Percentiles rank a stretch among this genome's conserved stretches.
Evolutionary conservation across 2,888 invertebrate species (phyloP).

Genomic region (Eudasyphora cyanicolor): DNA sequence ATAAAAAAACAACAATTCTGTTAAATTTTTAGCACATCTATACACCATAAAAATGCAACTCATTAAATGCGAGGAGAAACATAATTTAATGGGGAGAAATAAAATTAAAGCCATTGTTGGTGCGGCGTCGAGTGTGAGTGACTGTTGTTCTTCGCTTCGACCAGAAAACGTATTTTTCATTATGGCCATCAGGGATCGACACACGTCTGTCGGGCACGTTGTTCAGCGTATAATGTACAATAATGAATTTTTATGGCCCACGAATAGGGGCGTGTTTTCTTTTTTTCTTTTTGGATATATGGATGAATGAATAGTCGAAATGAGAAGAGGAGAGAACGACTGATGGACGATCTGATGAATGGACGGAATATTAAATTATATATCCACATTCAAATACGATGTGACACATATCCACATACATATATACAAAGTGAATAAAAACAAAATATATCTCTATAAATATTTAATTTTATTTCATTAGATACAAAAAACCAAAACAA

Average conservation of each 20-base stretch:
- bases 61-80: constrained; percentile 13
- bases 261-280: not conserved
- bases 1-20: constrained; percentile 1
- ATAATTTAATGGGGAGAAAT: constrained; percentile 16
- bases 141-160: constrained; percentile 1
- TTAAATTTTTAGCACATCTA: constrained; percentile 3
- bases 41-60: constrained; percentile 11
- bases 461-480: constrained; percentile 25
- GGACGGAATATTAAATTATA: not conserved
- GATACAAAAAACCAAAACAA: constrained; percentile 27
- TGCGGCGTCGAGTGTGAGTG: too few relatives aligned
- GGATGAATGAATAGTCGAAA: not conserved
- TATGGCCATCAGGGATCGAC: constrained; percentile 23
- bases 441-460: not conserved
- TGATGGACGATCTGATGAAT: not conserved
- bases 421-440: not conserved
- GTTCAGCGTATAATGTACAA: not conserved
- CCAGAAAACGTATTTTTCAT: constrained; percentile 21
- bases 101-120: not conserved
- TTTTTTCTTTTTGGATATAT: not conserved
- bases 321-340: not conserved
- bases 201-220: not conserved
- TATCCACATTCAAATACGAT: too few relatives aligned
- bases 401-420: not conserved
- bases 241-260: constrained; percentile 11